phyloP scores from a whole-genome alignment of 2,797 vertebrate species.

The Trematocara caparti region DNA sequence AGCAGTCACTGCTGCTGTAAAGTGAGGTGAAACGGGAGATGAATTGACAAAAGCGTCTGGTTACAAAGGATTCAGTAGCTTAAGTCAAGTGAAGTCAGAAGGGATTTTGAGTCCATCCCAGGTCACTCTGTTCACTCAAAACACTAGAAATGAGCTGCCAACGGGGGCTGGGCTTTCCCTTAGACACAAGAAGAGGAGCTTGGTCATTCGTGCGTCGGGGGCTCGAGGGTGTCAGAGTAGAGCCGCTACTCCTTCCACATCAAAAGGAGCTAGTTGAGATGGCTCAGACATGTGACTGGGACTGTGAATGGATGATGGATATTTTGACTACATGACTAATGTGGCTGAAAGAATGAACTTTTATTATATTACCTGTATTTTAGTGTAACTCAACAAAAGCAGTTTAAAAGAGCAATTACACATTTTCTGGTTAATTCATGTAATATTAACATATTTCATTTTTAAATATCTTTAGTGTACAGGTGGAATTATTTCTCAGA shows the following conservation, averaged over 20 bases:
- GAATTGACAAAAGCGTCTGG: not conserved
- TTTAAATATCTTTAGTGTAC: not conserved
- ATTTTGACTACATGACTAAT: not conserved
- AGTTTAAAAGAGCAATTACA: not conserved
- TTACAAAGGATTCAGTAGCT: not conserved
- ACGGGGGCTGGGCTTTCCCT: not conserved
- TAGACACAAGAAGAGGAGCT: not conserved
- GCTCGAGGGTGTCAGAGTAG: not conserved
- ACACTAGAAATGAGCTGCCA: not conserved
- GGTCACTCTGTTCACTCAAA: not conserved
- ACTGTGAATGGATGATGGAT: not conserved
- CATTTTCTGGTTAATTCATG: not conserved
- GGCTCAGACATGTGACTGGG: not conserved
- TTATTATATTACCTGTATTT: not conserved
- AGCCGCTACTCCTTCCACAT: not conserved
- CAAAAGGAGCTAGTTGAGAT: not conserved
- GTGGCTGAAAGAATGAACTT: not conserved
- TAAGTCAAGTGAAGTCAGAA: not conserved
- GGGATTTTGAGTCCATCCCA: not conserved
- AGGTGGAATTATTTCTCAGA: not conserved
- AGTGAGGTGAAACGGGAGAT: not conserved
- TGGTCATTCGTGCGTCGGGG: not conserved
- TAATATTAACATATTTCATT: not conserved
- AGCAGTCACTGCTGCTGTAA: accelerated
- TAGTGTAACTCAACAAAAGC: not conserved